Evolutionary conservation across 2,113 vertebrate species (phyloP).

Genomic region (Melanostigma gelatinosum): DNA sequence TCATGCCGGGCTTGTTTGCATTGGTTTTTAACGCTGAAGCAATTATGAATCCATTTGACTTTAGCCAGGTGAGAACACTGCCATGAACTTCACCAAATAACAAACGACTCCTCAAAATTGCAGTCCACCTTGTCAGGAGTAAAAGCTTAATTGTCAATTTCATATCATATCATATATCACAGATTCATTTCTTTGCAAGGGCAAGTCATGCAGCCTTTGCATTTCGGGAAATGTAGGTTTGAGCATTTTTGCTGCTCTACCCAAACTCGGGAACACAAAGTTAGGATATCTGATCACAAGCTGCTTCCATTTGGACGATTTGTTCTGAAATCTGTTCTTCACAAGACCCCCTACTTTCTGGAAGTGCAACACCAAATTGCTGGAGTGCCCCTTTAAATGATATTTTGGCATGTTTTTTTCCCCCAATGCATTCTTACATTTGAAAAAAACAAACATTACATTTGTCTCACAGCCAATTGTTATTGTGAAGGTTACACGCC

Average conservation of each 20-base stretch:
- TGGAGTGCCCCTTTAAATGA: background rate
- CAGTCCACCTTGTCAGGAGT: background rate
- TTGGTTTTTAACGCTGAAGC: background rate
- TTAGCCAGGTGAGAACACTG: background rate
- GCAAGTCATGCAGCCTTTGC: background rate
- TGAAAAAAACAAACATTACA: slow-evolving; percentile 4
- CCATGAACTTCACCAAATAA: too few species aligned
- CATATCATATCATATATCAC: background rate
- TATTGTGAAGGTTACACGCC: background rate
- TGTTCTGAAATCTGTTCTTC: background rate
- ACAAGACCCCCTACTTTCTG: background rate
- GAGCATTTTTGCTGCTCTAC: background rate
- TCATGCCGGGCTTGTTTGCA: background rate
- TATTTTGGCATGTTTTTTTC: background rate
- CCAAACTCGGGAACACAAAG: background rate
- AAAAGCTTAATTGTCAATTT: background rate
- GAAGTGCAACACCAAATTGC: background rate
- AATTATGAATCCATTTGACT: background rate
- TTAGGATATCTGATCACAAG: too few species aligned
- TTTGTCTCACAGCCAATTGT: background rate
- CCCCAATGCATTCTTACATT: background rate
- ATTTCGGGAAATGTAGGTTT: background rate
- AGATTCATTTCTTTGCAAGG: background rate
- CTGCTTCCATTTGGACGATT: background rate
- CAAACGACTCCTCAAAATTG: background rate